Percentiles rank a stretch among this genome's conserved stretches.
Evolutionary conservation across 92 coral and sea anemone genomes (phyloP).

Genomic region (Montipora capitata): DNA sequence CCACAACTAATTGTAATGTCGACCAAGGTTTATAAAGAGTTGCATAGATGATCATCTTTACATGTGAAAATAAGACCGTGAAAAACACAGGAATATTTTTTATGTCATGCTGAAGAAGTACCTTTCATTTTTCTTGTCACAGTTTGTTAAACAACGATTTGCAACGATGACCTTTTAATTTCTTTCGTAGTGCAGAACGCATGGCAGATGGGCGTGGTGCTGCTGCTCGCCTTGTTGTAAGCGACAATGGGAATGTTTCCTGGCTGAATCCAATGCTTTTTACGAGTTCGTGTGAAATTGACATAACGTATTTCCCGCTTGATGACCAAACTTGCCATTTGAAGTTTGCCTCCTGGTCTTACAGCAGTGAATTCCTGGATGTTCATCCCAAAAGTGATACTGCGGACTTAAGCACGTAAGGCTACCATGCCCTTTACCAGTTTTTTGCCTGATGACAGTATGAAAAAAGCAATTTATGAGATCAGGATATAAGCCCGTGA

Average conservation of each 20-base stretch:
- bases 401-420: slow-evolving; percentile 80
- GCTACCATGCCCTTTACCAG: neutral
- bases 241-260: slow-evolving; percentile 74
- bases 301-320: slow-evolving; percentile 85
- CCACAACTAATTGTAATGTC: no score
- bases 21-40: no score
- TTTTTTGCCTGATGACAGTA: no score
- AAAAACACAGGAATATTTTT: no score
- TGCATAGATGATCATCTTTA: no score
- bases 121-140: neutral
- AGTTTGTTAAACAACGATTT: no score
- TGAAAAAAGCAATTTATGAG: no score
- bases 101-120: no score
- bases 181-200: slow-evolving; percentile 35
- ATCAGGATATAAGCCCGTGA: no score
- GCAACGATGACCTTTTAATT: no score
- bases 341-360: slow-evolving; percentile 83
- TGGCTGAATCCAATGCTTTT: slow-evolving; percentile 81
- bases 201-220: slow-evolving; percentile 56
- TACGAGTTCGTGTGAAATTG: slow-evolving; percentile 86
- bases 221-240: slow-evolving; percentile 64
- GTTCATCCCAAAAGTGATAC: slow-evolving; percentile 54
- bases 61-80: no score
- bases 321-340: slow-evolving; percentile 87
- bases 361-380: slow-evolving; percentile 55